These are phyloP conservation scores for Ditula angustiorana DNA, from an alignment of 2,888 invertebrate genomes.

Conservation along the genomic window DNA sequence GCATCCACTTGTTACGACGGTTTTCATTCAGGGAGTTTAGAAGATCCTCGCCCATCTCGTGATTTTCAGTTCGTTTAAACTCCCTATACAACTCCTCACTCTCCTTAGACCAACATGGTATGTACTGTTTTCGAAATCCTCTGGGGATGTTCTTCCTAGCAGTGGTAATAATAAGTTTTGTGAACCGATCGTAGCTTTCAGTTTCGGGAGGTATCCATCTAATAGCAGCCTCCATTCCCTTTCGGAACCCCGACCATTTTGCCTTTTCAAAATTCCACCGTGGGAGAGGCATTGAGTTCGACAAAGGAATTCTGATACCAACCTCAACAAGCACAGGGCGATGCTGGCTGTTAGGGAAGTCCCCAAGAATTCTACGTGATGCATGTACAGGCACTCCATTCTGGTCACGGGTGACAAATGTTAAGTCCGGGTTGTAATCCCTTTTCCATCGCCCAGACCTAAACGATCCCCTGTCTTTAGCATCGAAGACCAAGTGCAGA, in stretches of 20 bases:
- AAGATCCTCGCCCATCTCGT: background rate
- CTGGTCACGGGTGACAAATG: background rate
- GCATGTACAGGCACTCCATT: background rate
- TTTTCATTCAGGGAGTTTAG: background rate
- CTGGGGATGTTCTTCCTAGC: constrained; percentile 1
- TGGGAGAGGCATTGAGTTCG: background rate
- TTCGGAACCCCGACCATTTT: background rate
- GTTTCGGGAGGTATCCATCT: background rate
- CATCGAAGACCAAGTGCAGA: background rate
- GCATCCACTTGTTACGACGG: background rate
- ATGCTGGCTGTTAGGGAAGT: constrained; percentile 18
- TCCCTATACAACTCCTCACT: background rate
- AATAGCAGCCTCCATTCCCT: background rate
- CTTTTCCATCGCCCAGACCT: constrained; percentile 10
- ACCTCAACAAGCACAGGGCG: background rate
- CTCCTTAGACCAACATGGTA: background rate
- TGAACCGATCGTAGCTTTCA: too few relatives aligned
- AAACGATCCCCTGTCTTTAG: constrained; percentile 7
- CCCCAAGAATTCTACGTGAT: background rate
- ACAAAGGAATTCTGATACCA: background rate
- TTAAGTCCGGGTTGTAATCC: constrained; percentile 7
- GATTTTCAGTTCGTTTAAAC: background rate
- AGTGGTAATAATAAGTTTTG: background rate
- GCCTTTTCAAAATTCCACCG: constrained; percentile 12
- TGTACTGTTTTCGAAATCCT: background rate